Conservation (phyloP, 2,888 invertebrate species). For the Salpingus planirostris region DNA sequence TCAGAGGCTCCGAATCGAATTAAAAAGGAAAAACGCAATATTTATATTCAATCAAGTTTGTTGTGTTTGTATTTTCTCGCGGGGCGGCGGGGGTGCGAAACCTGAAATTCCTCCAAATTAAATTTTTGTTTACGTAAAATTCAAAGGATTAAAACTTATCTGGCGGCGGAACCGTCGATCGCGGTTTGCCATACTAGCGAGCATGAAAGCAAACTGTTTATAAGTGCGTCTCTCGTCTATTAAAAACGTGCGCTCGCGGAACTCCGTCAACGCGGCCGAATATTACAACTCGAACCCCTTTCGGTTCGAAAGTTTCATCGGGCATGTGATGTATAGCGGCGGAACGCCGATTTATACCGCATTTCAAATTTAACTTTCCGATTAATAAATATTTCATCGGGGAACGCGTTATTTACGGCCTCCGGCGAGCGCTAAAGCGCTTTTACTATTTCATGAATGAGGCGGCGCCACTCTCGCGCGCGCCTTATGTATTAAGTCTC, state of each 20-base stretch:
- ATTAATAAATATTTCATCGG: slow-evolving; percentile 4
- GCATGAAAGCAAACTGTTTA: slow-evolving; percentile 14
- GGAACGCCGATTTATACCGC: slow-evolving; percentile 6
- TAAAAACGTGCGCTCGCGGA: too few relatives aligned
- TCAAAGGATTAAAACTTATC: slow-evolving; percentile 20
- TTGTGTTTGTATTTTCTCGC: slow-evolving; percentile 16
- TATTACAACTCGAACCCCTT: too few relatives aligned
- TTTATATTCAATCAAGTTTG: slow-evolving; percentile 17
- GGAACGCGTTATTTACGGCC: slow-evolving; percentile 5
- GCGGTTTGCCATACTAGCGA: slow-evolving; percentile 2
- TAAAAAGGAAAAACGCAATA: slow-evolving; percentile 11
- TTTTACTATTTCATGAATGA: too few relatives aligned
- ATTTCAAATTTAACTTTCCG: slow-evolving; percentile 1
- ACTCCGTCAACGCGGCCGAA: too few relatives aligned
- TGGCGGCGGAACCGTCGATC: slow-evolving; percentile 6
- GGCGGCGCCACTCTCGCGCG: too few relatives aligned
- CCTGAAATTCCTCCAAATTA: slow-evolving; percentile 20
- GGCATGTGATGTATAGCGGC: slow-evolving; percentile 17
- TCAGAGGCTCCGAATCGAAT: too few relatives aligned
- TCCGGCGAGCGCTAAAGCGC: slow-evolving; percentile 1
- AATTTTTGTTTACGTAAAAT: slow-evolving; percentile 20
- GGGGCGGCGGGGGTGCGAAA: too few relatives aligned
- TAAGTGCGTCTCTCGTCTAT: too few relatives aligned
- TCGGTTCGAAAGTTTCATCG: slow-evolving; percentile 15
- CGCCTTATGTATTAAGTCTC: too few relatives aligned